A percentile compares a stretch with the other conserved stretches of the same genome.
Conservation (phyloP, 2,888 invertebrate genomes). For the Parnassius apollo region DNA sequence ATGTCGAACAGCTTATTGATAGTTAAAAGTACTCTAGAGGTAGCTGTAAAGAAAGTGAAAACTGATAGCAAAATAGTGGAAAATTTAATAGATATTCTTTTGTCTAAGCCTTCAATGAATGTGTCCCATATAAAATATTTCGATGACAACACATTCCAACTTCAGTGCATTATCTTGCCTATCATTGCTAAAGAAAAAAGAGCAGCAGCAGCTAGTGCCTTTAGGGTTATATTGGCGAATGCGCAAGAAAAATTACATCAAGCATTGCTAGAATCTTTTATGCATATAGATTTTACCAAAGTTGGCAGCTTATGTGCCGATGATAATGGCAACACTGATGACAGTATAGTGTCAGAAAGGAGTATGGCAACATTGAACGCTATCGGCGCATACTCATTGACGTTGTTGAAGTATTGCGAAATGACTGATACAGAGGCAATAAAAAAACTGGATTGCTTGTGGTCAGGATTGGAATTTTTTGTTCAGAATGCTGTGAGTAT, state of each 20-base stretch:
- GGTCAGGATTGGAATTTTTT: slow-evolving; percentile 64
- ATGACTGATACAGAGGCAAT: slow-evolving; percentile 53
- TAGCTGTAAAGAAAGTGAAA: slow-evolving; percentile 66
- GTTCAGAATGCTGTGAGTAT: slow-evolving; percentile 65
- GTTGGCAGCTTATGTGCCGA: slow-evolving; percentile 38
- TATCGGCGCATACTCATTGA: slow-evolving; percentile 66
- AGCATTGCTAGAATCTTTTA: slow-evolving; percentile 58
- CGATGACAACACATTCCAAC: slow-evolving; percentile 63
- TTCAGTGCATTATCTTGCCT: slow-evolving; percentile 63
- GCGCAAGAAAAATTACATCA: slow-evolving; percentile 68
- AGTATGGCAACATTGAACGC: slow-evolving; percentile 63
- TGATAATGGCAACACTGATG: slow-evolving; percentile 48
- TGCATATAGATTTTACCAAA: slow-evolving; percentile 56
- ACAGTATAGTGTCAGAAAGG: slow-evolving; percentile 51
- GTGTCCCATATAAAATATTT: slow-evolving; percentile 53
- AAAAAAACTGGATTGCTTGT: slow-evolving; percentile 61
- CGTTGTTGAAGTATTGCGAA: slow-evolving; percentile 67
- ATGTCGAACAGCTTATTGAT: slow-evolving; percentile 53
- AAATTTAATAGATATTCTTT: slow-evolving; percentile 57
- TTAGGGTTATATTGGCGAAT: slow-evolving; percentile 63
- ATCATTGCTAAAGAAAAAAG: slow-evolving; percentile 68
- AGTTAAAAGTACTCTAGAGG: slow-evolving; percentile 59
- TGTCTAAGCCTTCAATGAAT: slow-evolving; percentile 41
- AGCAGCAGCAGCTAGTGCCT: slow-evolving; percentile 58
- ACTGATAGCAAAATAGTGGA: slow-evolving; percentile 61